phyloP scores from a whole-genome alignment of 2,797 vertebrate species.

The Perdix hodgsoniae region DNA sequence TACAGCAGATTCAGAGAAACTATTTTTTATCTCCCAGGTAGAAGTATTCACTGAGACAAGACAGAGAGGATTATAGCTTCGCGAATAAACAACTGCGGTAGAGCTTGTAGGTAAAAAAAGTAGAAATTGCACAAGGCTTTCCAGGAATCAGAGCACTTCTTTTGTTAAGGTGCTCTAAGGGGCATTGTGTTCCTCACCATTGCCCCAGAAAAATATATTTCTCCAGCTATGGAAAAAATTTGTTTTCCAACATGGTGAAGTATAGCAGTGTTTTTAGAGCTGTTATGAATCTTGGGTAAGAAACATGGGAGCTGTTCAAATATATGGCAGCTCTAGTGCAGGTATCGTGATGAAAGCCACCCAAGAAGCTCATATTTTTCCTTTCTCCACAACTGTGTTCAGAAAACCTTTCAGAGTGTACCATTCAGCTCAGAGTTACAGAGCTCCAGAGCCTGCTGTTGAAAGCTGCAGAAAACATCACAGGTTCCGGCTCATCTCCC shows the following conservation, averaged over 20 bases:
- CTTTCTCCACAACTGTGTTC: slow-evolving; percentile 10
- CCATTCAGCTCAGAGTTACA: slow-evolving; percentile 70
- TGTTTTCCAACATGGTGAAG: slow-evolving; percentile 54
- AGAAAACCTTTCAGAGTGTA: slow-evolving; percentile 57
- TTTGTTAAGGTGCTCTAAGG: slow-evolving; percentile 61
- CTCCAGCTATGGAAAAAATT: slow-evolving; percentile 58
- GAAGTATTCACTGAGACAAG: slow-evolving; percentile 33
- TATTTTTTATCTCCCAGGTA: slow-evolving; percentile 46
- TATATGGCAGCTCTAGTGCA: slow-evolving; percentile 71
- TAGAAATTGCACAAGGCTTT: slow-evolving; percentile 50
- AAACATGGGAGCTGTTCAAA: slow-evolving; percentile 66
- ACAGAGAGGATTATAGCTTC: background rate
- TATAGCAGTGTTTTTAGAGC: slow-evolving; percentile 25
- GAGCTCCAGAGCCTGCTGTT: slow-evolving; percentile 34
- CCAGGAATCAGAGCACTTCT: slow-evolving; percentile 52
- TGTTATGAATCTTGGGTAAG: slow-evolving; percentile 69
- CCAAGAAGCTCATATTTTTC: slow-evolving; percentile 68
- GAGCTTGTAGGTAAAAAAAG: slow-evolving; percentile 51
- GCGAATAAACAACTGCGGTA: slow-evolving; percentile 44
- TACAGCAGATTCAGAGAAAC: background rate
- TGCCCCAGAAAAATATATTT: slow-evolving; percentile 62
- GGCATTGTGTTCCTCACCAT: slow-evolving; percentile 43
- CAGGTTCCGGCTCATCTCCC: slow-evolving; percentile 40
- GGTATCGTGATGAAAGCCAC: slow-evolving; percentile 73
- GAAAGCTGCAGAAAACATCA: slow-evolving; percentile 28